Evolutionary conservation across 2,113 vertebrate genomes (phyloP).

Genomic region (Lathamus discolor): DNA sequence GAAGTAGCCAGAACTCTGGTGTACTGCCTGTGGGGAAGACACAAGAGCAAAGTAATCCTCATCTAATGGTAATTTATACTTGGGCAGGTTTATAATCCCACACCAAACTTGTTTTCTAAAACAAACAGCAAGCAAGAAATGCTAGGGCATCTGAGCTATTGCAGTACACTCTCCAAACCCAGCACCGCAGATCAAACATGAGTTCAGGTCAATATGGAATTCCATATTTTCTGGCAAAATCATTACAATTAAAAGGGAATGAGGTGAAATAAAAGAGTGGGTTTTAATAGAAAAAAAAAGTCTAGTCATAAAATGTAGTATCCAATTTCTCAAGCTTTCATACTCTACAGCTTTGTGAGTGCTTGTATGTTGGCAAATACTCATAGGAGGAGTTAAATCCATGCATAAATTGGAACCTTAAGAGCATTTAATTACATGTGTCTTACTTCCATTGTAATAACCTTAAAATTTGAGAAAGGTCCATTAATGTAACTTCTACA

Average conservation of each 20-base stretch:
- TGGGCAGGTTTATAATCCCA: background rate
- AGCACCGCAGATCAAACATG: background rate
- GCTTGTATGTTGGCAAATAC: background rate
- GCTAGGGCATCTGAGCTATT: background rate
- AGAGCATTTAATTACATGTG: background rate
- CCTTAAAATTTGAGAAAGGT: background rate
- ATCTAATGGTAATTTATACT: background rate
- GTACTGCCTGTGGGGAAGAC: conserved; percentile 44
- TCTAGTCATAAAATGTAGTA: background rate
- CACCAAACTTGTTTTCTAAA: background rate
- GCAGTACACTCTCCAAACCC: background rate
- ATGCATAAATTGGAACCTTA: background rate
- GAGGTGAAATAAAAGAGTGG: background rate
- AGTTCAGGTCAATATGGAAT: background rate
- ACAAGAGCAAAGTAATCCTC: conserved; percentile 5
- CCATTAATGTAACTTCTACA: background rate
- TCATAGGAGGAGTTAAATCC: background rate
- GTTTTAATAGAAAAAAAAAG: background rate
- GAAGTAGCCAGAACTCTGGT: conserved; percentile 3
- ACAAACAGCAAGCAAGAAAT: background rate
- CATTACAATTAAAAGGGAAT: background rate
- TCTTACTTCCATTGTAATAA: background rate
- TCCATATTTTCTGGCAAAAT: background rate
- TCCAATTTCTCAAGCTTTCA: background rate
- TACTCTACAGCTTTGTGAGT: background rate